These are phyloP conservation scores for Xylota sylvarum DNA, from an alignment of 2,888 invertebrate species.

Conservation along the genomic window DNA sequence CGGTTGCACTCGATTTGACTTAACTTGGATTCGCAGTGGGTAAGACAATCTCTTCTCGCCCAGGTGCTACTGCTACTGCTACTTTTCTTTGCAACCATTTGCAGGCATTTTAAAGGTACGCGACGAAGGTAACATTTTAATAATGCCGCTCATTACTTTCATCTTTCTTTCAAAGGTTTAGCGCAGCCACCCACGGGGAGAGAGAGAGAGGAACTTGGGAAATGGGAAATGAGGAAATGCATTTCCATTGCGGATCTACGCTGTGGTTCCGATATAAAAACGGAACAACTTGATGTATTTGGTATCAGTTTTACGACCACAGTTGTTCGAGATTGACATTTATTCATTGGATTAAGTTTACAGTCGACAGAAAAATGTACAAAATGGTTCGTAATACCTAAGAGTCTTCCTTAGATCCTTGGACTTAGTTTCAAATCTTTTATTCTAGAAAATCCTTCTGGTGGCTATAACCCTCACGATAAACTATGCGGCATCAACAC, in stretches of 20 bases:
- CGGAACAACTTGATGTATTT: conserved; percentile 53
- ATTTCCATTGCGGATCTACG: conserved; percentile 57
- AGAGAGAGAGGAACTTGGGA: conserved; percentile 49
- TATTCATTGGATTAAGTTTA: conserved; percentile 24
- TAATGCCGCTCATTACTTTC: conserved; percentile 69
- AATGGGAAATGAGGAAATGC: conserved; percentile 74
- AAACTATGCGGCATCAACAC: conserved; percentile 32
- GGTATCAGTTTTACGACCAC: conserved; percentile 59
- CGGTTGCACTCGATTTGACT: conserved; percentile 75
- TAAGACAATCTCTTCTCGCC: conserved; percentile 66
- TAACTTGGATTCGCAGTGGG: conserved; percentile 60
- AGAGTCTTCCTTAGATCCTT: neutral
- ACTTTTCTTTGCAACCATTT: conserved; percentile 32
- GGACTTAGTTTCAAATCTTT: neutral
- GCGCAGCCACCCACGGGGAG: neutral
- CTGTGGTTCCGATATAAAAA: conserved; percentile 62
- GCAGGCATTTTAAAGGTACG: conserved; percentile 20
- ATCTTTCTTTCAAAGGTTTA: conserved; percentile 42
- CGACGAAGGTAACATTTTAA: conserved; percentile 60
- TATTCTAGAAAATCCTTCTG: conserved; percentile 38
- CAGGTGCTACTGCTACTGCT: conserved; percentile 52
- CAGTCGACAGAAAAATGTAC: neutral
- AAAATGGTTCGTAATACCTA: conserved; percentile 42
- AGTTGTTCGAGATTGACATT: conserved; percentile 40
- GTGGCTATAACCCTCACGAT: conserved; percentile 36